Evolutionary conservation across 2,888 invertebrate species (phyloP).

Genomic region (Athripsodes cinereus): DNA sequence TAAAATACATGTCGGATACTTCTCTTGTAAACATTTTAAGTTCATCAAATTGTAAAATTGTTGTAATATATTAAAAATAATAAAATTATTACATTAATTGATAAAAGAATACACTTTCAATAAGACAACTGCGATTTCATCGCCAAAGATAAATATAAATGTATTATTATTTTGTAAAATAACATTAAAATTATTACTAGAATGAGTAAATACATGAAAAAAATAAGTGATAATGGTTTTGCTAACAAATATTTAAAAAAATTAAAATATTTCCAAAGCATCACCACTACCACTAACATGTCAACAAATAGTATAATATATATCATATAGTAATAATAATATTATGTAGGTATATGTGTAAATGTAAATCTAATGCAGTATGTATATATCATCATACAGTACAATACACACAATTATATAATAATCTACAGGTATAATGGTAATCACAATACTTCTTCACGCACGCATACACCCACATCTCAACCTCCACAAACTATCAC

Average conservation of each 20-base stretch:
- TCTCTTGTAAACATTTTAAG: too few species aligned
- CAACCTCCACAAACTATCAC: neutral
- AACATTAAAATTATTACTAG: constrained; percentile 11
- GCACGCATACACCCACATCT: neutral
- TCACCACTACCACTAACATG: constrained; percentile 13
- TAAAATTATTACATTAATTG: constrained; percentile 6
- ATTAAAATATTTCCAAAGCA: constrained; percentile 14
- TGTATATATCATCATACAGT: too few species aligned
- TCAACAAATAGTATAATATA: constrained; percentile 4
- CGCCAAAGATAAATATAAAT: constrained; percentile 11
- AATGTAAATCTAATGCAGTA: too few species aligned
- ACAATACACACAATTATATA: neutral
- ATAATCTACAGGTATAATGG: neutral
- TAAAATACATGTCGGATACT: too few species aligned
- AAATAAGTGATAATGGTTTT: constrained; percentile 16
- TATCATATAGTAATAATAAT: neutral
- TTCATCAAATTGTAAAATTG: too few species aligned
- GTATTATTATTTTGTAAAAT: constrained; percentile 7
- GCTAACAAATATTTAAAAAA: constrained; percentile 15
- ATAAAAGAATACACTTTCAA: constrained; percentile 7
- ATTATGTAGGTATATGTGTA: neutral
- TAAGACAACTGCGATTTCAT: constrained; percentile 16
- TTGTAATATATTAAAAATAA: neutral
- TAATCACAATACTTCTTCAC: too few species aligned
- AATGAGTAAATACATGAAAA: constrained; percentile 9